Conservation (phyloP, 2,888 invertebrate species). For the Aphodius sticticus region DNA sequence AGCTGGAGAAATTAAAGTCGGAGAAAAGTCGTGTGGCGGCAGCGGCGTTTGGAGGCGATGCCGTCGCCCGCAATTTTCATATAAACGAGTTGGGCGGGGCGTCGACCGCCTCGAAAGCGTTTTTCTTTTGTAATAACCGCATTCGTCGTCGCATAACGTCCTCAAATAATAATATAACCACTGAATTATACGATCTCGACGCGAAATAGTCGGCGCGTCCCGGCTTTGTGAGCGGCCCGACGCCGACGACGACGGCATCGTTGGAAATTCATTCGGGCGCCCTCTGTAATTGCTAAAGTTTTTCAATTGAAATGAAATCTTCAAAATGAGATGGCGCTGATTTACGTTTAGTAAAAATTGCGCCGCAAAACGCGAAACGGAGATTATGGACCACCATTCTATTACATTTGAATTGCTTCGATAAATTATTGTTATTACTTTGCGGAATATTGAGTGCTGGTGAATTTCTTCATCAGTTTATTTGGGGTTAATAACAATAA, state of each 20-base stretch:
- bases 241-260: neutral
- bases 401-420: conserved; percentile 17
- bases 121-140: neutral
- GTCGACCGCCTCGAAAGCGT: neutral
- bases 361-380: neutral
- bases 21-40: conserved; percentile 35
- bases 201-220: conserved; percentile 14
- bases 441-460: neutral
- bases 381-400: neutral
- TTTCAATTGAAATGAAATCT: conserved; percentile 29
- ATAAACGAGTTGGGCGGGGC: conserved; percentile 14
- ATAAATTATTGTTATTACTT: conserved; percentile 5
- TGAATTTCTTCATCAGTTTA: neutral
- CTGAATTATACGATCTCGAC: conserved; percentile 4
- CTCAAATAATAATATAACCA: conserved; percentile 4
- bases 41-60: neutral
- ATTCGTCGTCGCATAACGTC: conserved; percentile 16
- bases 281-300: conserved; percentile 33
- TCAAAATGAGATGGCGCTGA: conserved; percentile 20
- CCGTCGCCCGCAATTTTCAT: conserved; percentile 13
- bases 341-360: conserved; percentile 22
- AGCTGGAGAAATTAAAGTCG: conserved; percentile 44
- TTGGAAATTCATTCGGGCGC: conserved; percentile 21
- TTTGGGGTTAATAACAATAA: too few relatives aligned
- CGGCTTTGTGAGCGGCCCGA: conserved; percentile 12